Evolutionary conservation across 2,888 invertebrate genomes (phyloP).

Genomic region (Pammene aurita): DNA sequence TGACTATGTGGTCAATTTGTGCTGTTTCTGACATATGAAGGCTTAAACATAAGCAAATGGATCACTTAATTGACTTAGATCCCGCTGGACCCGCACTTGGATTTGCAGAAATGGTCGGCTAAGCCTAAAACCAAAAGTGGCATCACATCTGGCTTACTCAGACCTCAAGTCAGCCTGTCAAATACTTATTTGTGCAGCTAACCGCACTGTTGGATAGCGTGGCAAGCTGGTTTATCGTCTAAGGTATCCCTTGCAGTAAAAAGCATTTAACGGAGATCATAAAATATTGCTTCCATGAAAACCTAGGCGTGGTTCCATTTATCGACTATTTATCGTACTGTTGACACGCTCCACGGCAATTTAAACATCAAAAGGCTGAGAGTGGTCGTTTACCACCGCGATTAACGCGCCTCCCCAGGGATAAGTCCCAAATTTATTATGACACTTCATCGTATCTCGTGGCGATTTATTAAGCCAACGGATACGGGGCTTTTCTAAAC

Average conservation of each 20-base stretch:
- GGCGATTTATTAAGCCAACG: conserved; percentile 37
- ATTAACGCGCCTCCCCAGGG: conserved; percentile 31
- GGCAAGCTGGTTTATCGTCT: too few species aligned
- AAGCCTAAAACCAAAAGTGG: too few species aligned
- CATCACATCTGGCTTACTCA: too few species aligned
- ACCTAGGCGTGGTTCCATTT: conserved; percentile 12
- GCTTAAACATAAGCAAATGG: too few species aligned
- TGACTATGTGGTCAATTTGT: too few species aligned
- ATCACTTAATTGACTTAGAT: too few species aligned
- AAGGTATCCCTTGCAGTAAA: not conserved
- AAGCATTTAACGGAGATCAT: not conserved
- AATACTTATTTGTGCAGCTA: too few species aligned
- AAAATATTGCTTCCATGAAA: conserved; percentile 7
- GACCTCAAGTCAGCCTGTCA: too few species aligned
- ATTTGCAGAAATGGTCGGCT: too few species aligned
- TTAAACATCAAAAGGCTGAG: conserved; percentile 32
- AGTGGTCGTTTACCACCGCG: conserved; percentile 27
- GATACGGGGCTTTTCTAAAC: conserved; percentile 23
- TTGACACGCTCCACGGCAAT: conserved; percentile 20
- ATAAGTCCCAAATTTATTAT: conserved; percentile 40
- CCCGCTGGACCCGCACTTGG: too few species aligned
- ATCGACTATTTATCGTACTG: conserved; percentile 13
- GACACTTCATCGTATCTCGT: conserved; percentile 40
- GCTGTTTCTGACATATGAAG: too few species aligned
- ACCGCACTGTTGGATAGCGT: too few species aligned